phyloP scores from a whole-genome alignment of 37 sponge, comb jelly and placozoan species.

The Spongia lamella region DNA sequence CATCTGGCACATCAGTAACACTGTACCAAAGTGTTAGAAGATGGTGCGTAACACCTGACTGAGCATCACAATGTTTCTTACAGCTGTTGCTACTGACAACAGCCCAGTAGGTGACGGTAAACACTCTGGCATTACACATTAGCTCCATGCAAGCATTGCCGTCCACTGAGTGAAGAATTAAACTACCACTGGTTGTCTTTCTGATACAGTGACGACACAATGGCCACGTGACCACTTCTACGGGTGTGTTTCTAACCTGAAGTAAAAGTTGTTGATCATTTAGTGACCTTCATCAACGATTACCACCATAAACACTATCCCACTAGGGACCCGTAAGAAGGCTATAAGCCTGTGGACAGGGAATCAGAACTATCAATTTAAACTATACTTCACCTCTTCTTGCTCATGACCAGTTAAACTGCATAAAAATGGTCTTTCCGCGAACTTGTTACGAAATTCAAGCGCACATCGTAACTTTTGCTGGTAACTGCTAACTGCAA shows the following conservation, averaged over 20 bases:
- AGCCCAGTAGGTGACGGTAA: slow-evolving; percentile 15
- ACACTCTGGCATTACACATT: slow-evolving; percentile 1
- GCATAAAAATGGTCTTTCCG: slow-evolving; percentile 34
- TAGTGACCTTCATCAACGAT: no score
- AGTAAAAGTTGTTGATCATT: no score
- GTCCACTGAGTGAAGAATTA: slow-evolving; percentile 5
- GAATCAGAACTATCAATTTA: no score
- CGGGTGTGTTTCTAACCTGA: not conserved
- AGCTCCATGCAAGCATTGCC: slow-evolving; percentile 13
- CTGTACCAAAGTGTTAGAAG: slow-evolving; percentile 1
- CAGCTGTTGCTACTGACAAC: not conserved
- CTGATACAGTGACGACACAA: not conserved
- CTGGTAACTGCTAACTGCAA: slow-evolving; percentile 15
- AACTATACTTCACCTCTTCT: not conserved
- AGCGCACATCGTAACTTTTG: not conserved
- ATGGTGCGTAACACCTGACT: no score
- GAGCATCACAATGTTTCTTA: not conserved
- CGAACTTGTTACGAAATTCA: slow-evolving; percentile 33
- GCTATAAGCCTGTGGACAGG: no score
- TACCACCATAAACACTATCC: no score
- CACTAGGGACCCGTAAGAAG: no score
- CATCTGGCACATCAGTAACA: not conserved
- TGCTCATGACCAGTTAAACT: not conserved
- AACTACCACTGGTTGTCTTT: not conserved
- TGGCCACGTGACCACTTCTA: not conserved